Percentiles rank a stretch among this genome's conserved stretches.
phyloP scores from a whole-genome alignment of 2,888 invertebrate genomes.

The Sphecodes monilicornis region DNA sequence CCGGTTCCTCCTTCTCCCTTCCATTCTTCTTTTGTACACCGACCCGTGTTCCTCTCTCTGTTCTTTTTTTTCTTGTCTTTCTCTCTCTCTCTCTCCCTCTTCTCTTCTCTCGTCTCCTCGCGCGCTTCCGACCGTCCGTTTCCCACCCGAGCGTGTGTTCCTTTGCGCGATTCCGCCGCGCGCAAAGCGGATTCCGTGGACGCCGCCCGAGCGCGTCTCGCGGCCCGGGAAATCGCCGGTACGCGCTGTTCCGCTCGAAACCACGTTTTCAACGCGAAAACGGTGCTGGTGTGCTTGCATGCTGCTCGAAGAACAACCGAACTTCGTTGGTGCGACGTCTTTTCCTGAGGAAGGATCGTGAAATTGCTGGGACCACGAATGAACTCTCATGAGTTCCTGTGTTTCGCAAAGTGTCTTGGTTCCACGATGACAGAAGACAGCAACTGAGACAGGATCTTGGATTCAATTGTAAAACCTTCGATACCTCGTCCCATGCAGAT shows the following conservation, averaged over 20 bases:
- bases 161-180: slow-evolving; percentile 4
- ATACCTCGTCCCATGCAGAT: background rate
- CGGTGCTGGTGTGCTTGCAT: background rate
- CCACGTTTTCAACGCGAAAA: background rate
- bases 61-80: slow-evolving; percentile 2
- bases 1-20: slow-evolving; percentile 46
- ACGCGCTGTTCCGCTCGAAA: slow-evolving; percentile 21
- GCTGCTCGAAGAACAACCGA: background rate
- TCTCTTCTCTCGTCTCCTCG: background rate
- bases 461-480: background rate
- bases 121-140: background rate
- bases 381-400: background rate
- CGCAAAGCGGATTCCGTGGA: slow-evolving; percentile 49
- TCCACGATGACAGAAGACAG: background rate
- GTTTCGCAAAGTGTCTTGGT: background rate
- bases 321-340: background rate
- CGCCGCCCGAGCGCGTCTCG: slow-evolving; percentile 48
- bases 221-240: slow-evolving; percentile 40
- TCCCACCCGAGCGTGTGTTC: slow-evolving; percentile 10
- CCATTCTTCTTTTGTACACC: slow-evolving; percentile 41
- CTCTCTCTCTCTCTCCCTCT: background rate
- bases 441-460: background rate
- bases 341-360: background rate
- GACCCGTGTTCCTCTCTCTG: slow-evolving; percentile 10
- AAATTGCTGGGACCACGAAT: background rate